phyloP scores from a whole-genome alignment of 2,113 vertebrate genomes.

The Megalops atlanticus region DNA sequence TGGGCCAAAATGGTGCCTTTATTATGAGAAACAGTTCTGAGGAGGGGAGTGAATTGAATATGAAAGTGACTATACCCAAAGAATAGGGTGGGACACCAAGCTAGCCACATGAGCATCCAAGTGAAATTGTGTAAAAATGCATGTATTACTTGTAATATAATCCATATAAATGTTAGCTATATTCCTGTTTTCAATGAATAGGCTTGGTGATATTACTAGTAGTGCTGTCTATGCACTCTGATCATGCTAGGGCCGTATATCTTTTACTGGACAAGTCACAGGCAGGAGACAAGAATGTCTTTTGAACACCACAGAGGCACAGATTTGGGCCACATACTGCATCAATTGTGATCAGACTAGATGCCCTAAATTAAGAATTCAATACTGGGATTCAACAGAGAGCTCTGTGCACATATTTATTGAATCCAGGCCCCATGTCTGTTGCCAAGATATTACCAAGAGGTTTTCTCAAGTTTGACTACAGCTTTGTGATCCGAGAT shows the following conservation, averaged over 20 bases:
- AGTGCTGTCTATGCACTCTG: background rate
- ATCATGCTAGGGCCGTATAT: background rate
- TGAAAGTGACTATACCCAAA: background rate
- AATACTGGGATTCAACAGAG: no score
- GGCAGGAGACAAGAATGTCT: background rate
- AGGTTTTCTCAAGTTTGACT: slow-evolving; percentile 5
- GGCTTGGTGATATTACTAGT: background rate
- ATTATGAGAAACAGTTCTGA: background rate
- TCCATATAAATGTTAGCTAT: background rate
- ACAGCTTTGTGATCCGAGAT: slow-evolving; percentile 1
- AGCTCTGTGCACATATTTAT: no score
- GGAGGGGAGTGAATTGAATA: background rate
- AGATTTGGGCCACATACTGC: background rate
- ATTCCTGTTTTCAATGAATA: background rate
- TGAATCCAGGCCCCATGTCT: background rate
- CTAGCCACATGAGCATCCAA: background rate
- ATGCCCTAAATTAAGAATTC: no score
- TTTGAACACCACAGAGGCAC: background rate
- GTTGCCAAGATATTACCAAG: slow-evolving; percentile 19
- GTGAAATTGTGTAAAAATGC: background rate
- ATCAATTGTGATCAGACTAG: no score
- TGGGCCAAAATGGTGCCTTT: background rate
- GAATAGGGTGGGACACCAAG: background rate
- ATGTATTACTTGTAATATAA: background rate
- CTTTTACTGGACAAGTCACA: background rate